Percentiles rank a stretch among this genome's conserved stretches.
These are phyloP conservation scores for Metopia argyrocephala DNA, from an alignment of 2,888 invertebrate species.

Conservation along the genomic window DNA sequence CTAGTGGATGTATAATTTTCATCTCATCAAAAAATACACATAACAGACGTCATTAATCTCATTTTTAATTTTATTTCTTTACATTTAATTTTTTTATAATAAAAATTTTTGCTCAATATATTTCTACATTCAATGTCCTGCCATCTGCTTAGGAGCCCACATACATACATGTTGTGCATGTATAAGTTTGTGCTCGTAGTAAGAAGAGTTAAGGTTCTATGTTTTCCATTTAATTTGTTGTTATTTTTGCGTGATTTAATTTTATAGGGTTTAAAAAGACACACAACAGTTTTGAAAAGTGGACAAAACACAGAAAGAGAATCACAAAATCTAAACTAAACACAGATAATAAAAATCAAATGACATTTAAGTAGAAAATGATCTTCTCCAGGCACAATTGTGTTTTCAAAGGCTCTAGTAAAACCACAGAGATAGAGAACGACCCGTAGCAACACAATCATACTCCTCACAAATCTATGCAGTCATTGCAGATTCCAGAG, in stretches of 20 bases:
- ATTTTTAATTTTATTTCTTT: slow-evolving; percentile 15
- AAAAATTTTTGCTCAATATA: neutral
- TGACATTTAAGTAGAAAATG: slow-evolving; percentile 52
- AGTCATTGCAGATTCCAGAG: slow-evolving; percentile 9
- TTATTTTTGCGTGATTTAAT: slow-evolving; percentile 52
- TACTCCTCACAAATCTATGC: neutral
- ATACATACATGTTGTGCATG: neutral
- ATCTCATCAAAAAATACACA: no score
- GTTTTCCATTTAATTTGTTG: neutral
- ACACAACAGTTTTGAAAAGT: no score
- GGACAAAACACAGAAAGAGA: neutral
- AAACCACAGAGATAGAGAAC: neutral
- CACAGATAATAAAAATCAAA: slow-evolving; percentile 57
- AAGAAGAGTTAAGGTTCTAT: no score
- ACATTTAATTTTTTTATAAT: no score
- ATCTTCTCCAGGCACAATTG: slow-evolving; percentile 26
- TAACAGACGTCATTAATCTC: neutral
- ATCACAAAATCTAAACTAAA: neutral
- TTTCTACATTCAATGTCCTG: neutral
- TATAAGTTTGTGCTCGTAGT: no score
- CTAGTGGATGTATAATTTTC: no score
- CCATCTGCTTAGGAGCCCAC: neutral
- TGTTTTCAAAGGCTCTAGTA: neutral
- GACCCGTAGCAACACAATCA: neutral
- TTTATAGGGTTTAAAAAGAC: slow-evolving; percentile 36